Percentiles rank a stretch among this genome's conserved stretches.
phyloP scores from a whole-genome alignment of 2,888 invertebrate genomes.

The Buathra laborator region DNA sequence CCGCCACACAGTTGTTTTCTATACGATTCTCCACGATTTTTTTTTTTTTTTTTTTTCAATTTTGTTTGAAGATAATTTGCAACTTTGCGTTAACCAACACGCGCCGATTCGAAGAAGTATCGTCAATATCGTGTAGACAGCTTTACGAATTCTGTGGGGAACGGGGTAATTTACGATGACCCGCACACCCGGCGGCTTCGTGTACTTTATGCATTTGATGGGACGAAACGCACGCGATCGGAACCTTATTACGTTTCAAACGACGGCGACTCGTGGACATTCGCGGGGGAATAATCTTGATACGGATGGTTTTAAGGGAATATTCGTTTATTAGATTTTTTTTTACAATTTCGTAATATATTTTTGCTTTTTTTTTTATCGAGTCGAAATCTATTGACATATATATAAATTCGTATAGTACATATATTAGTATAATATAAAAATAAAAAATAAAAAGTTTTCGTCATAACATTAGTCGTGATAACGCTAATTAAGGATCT shows the following conservation, averaged over 20 bases:
- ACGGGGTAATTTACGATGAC: slow-evolving; percentile 13
- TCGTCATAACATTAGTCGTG: too few species aligned
- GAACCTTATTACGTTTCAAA: slow-evolving; percentile 11
- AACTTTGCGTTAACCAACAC: not conserved
- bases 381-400: too few species aligned
- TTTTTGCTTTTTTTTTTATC: too few species aligned
- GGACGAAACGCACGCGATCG: not conserved
- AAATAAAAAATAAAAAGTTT: too few species aligned
- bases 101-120: not conserved
- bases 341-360: too few species aligned
- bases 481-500: too few species aligned
- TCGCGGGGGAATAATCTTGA: not conserved
- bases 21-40: not conserved
- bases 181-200: not conserved
- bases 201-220: not conserved
- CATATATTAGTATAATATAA: too few species aligned
- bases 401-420: too few species aligned
- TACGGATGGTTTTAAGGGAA: not conserved
- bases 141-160: slow-evolving; percentile 27
- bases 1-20: not conserved
- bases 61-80: slow-evolving; percentile 1
- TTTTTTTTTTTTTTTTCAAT: not conserved
- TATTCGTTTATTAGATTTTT: not conserved
- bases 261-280: not conserved
- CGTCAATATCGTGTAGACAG: not conserved